phyloP scores from a whole-genome alignment of 1,140 invertebrate genomes.

The Dufourea novaeangliae region DNA sequence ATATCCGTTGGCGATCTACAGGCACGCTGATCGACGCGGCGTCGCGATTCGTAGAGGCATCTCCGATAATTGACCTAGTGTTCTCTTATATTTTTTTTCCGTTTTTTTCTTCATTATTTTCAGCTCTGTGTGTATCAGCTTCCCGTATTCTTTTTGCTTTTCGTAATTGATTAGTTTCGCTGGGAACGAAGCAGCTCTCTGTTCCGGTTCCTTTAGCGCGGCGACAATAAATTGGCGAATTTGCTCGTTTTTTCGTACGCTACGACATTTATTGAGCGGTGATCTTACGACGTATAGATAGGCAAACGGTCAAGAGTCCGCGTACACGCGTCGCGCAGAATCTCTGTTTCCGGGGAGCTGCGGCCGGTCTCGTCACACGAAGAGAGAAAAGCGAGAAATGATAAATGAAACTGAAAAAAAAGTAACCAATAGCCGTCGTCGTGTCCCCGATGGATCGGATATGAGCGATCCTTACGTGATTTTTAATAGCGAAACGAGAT shows the following conservation, averaged over 20 bases:
- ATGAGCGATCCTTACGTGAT: slow-evolving; percentile 59
- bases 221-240: background rate
- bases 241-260: slow-evolving; percentile 39
- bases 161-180: background rate
- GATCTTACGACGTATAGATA: slow-evolving; percentile 77
- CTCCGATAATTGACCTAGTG: slow-evolving; percentile 78
- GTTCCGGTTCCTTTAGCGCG: background rate
- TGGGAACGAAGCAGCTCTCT: background rate
- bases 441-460: slow-evolving; percentile 61
- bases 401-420: background rate
- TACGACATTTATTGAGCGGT: slow-evolving; percentile 79
- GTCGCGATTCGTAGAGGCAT: slow-evolving; percentile 77
- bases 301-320: slow-evolving; percentile 75
- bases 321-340: slow-evolving; percentile 33
- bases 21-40: slow-evolving; percentile 64
- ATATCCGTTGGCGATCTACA: slow-evolving; percentile 62
- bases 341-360: background rate
- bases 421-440: slow-evolving; percentile 7
- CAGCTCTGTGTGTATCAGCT: background rate
- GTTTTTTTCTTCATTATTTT: slow-evolving; percentile 10
- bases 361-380: background rate
- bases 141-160: background rate
- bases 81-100: slow-evolving; percentile 41
- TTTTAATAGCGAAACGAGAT: slow-evolving; percentile 70
- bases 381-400: background rate